Percentiles rank a stretch among this genome's conserved stretches.
phyloP scores from a whole-genome alignment of 2,113 vertebrate genomes.

The Esox niger region DNA sequence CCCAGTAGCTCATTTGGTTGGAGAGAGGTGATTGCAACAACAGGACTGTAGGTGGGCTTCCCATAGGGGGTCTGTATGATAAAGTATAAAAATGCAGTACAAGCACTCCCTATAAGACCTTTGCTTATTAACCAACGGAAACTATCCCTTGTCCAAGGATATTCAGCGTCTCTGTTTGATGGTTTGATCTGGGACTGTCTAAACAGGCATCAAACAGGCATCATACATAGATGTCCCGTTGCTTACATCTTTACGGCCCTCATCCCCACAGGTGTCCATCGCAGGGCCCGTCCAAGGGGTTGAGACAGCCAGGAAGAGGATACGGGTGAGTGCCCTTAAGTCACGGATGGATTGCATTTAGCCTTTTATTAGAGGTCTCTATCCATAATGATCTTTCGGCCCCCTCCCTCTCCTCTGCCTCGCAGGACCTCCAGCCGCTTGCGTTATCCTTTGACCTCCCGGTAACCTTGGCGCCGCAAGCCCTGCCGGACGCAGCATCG shows the following conservation, averaged over 20 bases:
- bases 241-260: background rate
- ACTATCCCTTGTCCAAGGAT: background rate
- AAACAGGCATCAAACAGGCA: background rate
- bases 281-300: slow-evolving; percentile 75
- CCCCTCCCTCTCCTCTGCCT: slow-evolving; percentile 3
- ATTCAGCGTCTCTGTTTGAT: background rate
- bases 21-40: no score
- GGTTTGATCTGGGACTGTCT: background rate
- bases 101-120: no score
- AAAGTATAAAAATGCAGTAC: no score
- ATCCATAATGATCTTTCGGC: background rate
- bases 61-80: no score
- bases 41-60: no score
- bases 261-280: slow-evolving; percentile 68
- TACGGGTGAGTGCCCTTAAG: slow-evolving; percentile 68
- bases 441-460: slow-evolving; percentile 77
- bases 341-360: background rate
- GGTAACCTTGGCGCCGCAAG: slow-evolving; percentile 63
- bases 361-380: background rate
- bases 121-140: no score
- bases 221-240: no score
- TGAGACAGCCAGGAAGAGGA: slow-evolving; percentile 72
- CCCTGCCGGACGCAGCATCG: slow-evolving; percentile 67
- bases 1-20: no score
- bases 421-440: slow-evolving; percentile 74